Conservation (phyloP, 2,888 invertebrate genomes). For the Amphipyra berbera region DNA sequence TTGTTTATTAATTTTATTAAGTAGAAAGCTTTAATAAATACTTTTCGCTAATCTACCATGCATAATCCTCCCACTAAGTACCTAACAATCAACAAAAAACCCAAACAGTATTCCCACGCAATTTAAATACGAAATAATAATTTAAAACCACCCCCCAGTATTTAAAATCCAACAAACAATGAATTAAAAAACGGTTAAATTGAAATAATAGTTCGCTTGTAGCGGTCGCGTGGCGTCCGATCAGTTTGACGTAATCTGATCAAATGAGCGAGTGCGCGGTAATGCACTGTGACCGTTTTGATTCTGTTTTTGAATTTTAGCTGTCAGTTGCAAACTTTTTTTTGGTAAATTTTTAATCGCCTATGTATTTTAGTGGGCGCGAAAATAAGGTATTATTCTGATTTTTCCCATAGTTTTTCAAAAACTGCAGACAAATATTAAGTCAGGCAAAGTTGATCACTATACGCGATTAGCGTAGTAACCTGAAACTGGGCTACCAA, state of each 20-base stretch:
- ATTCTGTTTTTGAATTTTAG: conserved; percentile 54
- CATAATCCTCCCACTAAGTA: conserved; percentile 35
- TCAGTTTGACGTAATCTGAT: conserved; percentile 54
- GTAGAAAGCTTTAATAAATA: conserved; percentile 14
- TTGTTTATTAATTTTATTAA: neutral
- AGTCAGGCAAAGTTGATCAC: too few species aligned
- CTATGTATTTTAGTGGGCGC: neutral
- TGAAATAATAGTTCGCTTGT: conserved; percentile 55
- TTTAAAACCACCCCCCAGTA: conserved; percentile 55
- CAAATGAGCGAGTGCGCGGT: conserved; percentile 40
- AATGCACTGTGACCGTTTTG: conserved; percentile 50
- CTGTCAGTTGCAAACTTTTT: conserved; percentile 54
- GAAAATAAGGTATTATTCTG: too few species aligned
- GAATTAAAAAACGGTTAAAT: conserved; percentile 68
- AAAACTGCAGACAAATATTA: too few species aligned
- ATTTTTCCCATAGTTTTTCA: too few species aligned
- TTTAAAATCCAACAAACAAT: conserved; percentile 76
- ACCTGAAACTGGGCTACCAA: too few species aligned
- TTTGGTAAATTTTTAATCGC: conserved; percentile 6
- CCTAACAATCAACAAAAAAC: conserved; percentile 8
- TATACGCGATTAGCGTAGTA: too few species aligned
- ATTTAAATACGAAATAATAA: conserved; percentile 47
- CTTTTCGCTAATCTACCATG: conserved; percentile 26
- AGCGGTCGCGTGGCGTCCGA: conserved; percentile 51
- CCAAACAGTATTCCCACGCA: conserved; percentile 52